A percentile compares a stretch with the other conserved stretches of the same genome.
Evolutionary conservation across 2,888 invertebrate species (phyloP).

Genomic region (Lagria hirta): DNA sequence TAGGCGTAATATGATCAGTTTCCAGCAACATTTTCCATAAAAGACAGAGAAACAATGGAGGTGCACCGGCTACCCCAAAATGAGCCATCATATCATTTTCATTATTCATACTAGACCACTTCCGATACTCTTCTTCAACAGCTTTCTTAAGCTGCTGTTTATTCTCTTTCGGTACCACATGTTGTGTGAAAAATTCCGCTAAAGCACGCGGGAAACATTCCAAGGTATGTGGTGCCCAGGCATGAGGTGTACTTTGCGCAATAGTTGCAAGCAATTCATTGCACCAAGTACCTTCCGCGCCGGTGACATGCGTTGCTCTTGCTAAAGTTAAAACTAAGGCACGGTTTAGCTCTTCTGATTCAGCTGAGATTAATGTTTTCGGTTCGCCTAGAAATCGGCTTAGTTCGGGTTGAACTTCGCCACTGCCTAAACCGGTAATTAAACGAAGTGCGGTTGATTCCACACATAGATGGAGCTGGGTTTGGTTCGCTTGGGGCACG

Average conservation of each 20-base stretch:
- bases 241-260: constrained; percentile 92
- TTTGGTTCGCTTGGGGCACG: constrained; percentile 92
- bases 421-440: constrained; percentile 72
- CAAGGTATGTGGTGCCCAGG: constrained; percentile 91
- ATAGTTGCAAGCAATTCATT: constrained; percentile 87
- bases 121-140: constrained; percentile 93
- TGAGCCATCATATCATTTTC: constrained; percentile 96
- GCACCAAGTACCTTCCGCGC: constrained; percentile 83
- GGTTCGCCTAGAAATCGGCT: constrained; percentile 89
- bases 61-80: constrained; percentile 91
- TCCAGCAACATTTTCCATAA: constrained; percentile 96
- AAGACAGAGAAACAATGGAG: constrained; percentile 86
- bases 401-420: constrained; percentile 91
- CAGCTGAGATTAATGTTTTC: constrained; percentile 87
- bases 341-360: constrained; percentile 93
- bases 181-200: constrained; percentile 86
- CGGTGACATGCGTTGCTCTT: constrained; percentile 91
- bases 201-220: constrained; percentile 89
- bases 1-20: constrained; percentile 88
- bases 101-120: constrained; percentile 96
- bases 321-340: constrained; percentile 92
- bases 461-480: constrained; percentile 84
- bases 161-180: constrained; percentile 82
- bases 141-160: constrained; percentile 89
- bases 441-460: constrained; percentile 52